Evolutionary conservation across 1,140 invertebrate genomes (phyloP), one percentile per base, ranked within the genome.

Genomic region (Lerema accius): DNA sequence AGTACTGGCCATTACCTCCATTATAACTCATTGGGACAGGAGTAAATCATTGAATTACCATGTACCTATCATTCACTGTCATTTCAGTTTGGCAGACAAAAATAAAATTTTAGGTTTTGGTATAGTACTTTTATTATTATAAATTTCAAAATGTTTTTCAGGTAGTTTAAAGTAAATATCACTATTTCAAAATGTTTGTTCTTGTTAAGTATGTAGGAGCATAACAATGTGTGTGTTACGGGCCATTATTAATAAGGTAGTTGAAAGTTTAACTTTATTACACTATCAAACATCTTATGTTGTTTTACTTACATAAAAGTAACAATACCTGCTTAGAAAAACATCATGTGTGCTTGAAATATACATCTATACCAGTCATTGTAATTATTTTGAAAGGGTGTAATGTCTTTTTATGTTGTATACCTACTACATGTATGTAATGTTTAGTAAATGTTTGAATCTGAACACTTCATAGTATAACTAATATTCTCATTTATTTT

Each of bases 11-110:
- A 64, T 75, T 72, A 80, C 71, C 76, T 78, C 71, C 65, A 75
- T 78, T 68, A 71, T 69, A 73, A 78, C 79, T 84, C 76, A 84
- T 86, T 82, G 85, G 84, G 79, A 86, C 82, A 71, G 76, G 65
- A 76, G 76, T 79, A 81, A 81, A 78, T 76, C 79, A 68, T 61
- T 73, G 74, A 61, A 75, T 60, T 75, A 80, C 73, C 67, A 73
- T 62, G 69, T 61, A 71, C 65, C 67, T 61, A 71, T 63, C 67
- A 67, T 51, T 67, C 23, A 64, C 63, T 69, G 67, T 65, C 69
- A 66, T 63, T 35, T 49, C 56, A 67, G 32, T 59, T 50, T 66
- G 65, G 65, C 65, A 67, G 73, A 53, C 50, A 65, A 39, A 61
- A 56, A 28, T 48, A 60, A 63, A 58, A 61, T 61, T 46, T 45